Evolutionary conservation across 2,113 vertebrate genomes (phyloP).

Genomic region (Muntiacus muntjak): DNA sequence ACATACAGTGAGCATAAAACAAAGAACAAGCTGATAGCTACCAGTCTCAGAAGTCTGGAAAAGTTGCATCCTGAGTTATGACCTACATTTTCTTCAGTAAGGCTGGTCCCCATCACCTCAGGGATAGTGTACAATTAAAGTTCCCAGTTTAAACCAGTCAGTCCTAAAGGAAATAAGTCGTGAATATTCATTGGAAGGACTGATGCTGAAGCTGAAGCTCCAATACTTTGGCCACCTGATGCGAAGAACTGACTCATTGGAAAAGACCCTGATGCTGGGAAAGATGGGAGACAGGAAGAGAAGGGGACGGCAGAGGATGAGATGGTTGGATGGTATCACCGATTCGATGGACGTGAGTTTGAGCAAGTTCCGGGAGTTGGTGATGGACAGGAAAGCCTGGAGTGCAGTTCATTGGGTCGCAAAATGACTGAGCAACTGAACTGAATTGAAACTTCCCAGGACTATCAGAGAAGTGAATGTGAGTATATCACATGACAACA

Average conservation of each 20-base stretch:
- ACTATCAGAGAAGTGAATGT: not conserved
- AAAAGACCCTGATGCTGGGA: not conserved
- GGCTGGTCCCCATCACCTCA: not conserved
- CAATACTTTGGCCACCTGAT: not conserved
- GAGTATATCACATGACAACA: not conserved
- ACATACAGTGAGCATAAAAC: not conserved
- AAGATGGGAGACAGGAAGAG: not conserved
- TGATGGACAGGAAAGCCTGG: not conserved
- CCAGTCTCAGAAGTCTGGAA: not conserved
- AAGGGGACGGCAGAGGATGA: not conserved
- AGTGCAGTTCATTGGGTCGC: rapidly evolving
- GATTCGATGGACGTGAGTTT: not conserved
- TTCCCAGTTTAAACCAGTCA: not conserved
- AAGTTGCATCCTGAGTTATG: not conserved
- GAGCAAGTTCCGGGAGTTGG: not conserved
- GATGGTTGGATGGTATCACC: not conserved
- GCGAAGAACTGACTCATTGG: not conserved
- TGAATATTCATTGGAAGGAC: not conserved
- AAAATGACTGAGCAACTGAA: not conserved
- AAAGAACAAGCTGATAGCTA: not conserved
- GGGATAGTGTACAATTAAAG: not conserved
- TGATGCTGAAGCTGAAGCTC: not conserved
- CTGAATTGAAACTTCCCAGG: not conserved
- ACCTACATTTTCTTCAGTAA: not conserved
- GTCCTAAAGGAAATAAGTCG: not conserved